A percentile compares a stretch with the other conserved stretches of the same genome.
Evolutionary conservation across 2,797 vertebrate genomes (phyloP).

Genomic region (Tenualosa thibaudeaui): DNA sequence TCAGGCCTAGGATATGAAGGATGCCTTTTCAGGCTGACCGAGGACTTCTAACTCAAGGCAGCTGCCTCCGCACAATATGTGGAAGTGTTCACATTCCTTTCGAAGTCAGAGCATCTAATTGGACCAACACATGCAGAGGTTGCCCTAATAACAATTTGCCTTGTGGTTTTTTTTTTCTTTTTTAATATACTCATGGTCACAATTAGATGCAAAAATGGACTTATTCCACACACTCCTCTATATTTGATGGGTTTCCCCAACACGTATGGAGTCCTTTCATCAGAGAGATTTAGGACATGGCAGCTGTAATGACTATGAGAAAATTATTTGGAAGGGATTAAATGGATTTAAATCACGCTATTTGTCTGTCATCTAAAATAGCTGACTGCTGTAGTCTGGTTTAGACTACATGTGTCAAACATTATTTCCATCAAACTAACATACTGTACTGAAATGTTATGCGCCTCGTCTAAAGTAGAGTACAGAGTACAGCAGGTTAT

Average conservation of each 20-base stretch:
- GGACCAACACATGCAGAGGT: conserved; percentile 58
- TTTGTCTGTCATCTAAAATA: conserved; percentile 3
- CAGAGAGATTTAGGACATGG: not conserved
- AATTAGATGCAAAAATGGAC: not conserved
- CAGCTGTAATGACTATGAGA: not conserved
- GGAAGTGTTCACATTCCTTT: conserved; percentile 62
- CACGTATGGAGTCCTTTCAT: not conserved
- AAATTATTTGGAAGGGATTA: not conserved
- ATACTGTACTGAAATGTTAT: not conserved
- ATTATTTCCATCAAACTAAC: not conserved
- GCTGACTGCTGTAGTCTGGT: not conserved
- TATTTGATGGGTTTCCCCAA: not conserved
- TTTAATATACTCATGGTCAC: not conserved
- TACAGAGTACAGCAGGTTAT: not conserved
- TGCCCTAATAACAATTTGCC: conserved; percentile 56
- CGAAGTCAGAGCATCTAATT: conserved; percentile 56
- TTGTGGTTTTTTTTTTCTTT: conserved; percentile 46
- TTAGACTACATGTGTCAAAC: conserved; percentile 19
- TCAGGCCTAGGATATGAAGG: not conserved
- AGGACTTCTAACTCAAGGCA: conserved; percentile 47
- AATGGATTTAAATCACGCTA: not conserved
- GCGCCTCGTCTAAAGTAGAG: not conserved
- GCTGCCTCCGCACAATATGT: conserved; percentile 58
- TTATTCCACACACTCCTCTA: not conserved
- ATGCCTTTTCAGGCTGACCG: not conserved